A percentile compares a stretch with the other conserved stretches of the same genome.
These are phyloP conservation scores for Graphium colonna DNA, from an alignment of 2,888 invertebrate species.

Conservation along the genomic window DNA sequence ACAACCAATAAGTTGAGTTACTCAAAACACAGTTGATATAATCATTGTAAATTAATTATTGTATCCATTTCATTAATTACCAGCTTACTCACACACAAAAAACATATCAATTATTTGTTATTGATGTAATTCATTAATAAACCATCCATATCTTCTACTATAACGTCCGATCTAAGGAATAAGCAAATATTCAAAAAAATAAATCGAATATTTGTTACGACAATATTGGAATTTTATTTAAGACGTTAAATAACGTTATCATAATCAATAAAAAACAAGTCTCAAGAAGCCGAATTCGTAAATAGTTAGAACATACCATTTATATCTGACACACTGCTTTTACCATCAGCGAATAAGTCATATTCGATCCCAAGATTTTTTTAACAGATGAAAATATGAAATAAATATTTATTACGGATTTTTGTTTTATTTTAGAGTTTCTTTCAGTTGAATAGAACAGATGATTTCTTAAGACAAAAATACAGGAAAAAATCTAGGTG, in stretches of 20 bases:
- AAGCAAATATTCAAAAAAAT: conserved; percentile 10
- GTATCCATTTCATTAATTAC: neutral
- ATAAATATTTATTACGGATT: too few relatives aligned
- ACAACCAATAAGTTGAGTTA: too few relatives aligned
- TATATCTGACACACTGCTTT: conserved; percentile 14
- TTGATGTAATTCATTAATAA: conserved; percentile 3
- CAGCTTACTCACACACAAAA: neutral
- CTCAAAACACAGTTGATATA: neutral
- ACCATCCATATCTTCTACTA: neutral
- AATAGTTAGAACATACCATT: conserved; percentile 4
- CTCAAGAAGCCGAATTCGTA: conserved; percentile 16
- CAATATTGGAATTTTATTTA: conserved; percentile 19
- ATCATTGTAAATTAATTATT: neutral
- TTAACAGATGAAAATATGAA: too few relatives aligned
- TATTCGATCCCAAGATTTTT: too few relatives aligned
- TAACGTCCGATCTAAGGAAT: conserved; percentile 10
- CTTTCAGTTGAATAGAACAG: too few relatives aligned
- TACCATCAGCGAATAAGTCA: neutral
- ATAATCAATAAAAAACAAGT: conserved; percentile 15
- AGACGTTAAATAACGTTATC: conserved; percentile 18
- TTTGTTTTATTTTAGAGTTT: too few relatives aligned
- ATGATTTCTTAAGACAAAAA: too few relatives aligned
- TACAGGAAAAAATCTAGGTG: too few relatives aligned
- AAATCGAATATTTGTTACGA: conserved; percentile 16
- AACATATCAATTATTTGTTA: conserved; percentile 5